Base-by-base conservation (phyloP, 2,113 vertebrate genomes). In the Cyphomyrus discorhynchus region DNA sequence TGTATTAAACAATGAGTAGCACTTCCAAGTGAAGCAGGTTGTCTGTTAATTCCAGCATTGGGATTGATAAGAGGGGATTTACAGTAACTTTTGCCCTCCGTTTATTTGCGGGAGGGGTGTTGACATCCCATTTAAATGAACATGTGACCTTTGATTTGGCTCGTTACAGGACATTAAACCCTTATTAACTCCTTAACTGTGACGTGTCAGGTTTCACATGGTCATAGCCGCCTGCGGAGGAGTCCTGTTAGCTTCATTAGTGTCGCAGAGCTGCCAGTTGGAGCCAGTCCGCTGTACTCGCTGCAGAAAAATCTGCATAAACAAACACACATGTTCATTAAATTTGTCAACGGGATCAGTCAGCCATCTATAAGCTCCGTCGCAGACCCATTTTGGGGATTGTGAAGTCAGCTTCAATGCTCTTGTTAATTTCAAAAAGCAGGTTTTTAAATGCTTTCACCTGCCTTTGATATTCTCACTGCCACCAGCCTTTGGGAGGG, bases 141-240 rank as follows among this genome's bases (percentile, higher is more conserved):
- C 91, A 92, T 91, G 90, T 91, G 89, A 92, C 87, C 47, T 90
- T 46, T 90, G 89, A 86, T 52, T 58, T 82, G 17, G 42, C 90
- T 92, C 87, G 88, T 92, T 91, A 85, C 87, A 87, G 15, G 85
- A 80, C 90, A 90, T 93, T 92, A 93, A 91, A 49, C 89, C 89
- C 87, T 92, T 93, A 80, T 39, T 42, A 91, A 91, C 92, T 92
- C 87, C 45, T 90, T 88, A 91, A 39, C 31, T 45, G 58, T 35
- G 62, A 90, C 90, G 91, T 74, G 80, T 91, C 92, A 92, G 74
- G 56, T 46, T 50, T 77, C 83, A 87, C 90, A 89, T 93, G 87
- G 19, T 15, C 47, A 13, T 53, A 45, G 47, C 31, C 70, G 84
- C 35, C 31, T 74, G 49, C 31, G 10, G 87, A 85, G 56, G 87